These are phyloP conservation scores for Rhagoletis zephyria DNA, from an alignment of 1,140 invertebrate genomes.

Conservation along the genomic window DNA sequence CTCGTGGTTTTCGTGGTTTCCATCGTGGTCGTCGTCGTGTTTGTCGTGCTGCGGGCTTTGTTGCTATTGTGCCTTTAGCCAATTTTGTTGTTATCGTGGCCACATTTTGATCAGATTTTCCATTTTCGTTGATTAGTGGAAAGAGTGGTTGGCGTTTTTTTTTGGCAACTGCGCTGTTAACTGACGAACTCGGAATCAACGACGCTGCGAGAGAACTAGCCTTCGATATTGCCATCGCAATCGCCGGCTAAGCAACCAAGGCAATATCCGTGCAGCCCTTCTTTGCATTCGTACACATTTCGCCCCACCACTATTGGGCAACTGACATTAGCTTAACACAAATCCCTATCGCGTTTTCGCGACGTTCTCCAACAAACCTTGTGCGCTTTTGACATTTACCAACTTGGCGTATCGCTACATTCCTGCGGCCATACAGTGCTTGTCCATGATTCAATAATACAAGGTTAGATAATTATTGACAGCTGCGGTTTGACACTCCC, in stretches of 20 bases:
- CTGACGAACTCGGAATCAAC: background rate
- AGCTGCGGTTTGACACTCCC: too few relatives aligned
- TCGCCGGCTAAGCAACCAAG: background rate
- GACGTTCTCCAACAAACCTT: constrained; percentile 11
- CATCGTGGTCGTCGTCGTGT: constrained; percentile 1
- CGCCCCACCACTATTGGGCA: background rate
- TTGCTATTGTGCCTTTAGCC: background rate
- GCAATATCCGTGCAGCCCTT: constrained; percentile 6
- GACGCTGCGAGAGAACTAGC: background rate
- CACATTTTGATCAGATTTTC: constrained; percentile 33
- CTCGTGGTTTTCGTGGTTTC: constrained; percentile 27
- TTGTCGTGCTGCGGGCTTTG: constrained; percentile 26
- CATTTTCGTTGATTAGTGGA: constrained; percentile 16
- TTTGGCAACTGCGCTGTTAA: constrained; percentile 41
- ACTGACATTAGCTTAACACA: background rate
- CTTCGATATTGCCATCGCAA: background rate
- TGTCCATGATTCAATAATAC: too few relatives aligned
- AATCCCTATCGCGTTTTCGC: constrained; percentile 1
- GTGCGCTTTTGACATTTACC: constrained; percentile 44
- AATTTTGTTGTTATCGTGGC: constrained; percentile 31
- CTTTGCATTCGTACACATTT: constrained; percentile 24
- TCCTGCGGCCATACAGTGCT: constrained; percentile 32
- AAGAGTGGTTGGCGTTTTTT: constrained; percentile 4
- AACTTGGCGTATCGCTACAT: constrained; percentile 14
- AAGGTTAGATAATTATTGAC: too few relatives aligned